Percentiles rank a stretch among this genome's conserved stretches.
phyloP scores from a whole-genome alignment of 1,140 invertebrate species.

The Tenebrio molitor region DNA sequence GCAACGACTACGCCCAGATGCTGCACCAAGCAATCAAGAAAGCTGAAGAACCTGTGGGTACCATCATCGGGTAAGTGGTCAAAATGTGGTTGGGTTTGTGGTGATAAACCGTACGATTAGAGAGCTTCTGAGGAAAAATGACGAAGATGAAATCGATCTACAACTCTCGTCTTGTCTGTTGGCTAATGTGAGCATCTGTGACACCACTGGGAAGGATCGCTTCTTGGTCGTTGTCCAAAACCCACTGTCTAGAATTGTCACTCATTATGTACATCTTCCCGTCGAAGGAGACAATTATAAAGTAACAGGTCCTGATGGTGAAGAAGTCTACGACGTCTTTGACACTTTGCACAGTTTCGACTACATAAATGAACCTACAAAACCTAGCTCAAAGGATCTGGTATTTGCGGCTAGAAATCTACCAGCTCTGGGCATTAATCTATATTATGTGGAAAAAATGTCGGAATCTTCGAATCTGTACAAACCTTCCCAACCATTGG shows the following conservation, averaged over 20 bases:
- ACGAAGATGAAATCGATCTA: slow-evolving; percentile 9
- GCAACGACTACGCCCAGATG: slow-evolving; percentile 78
- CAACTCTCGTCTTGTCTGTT: slow-evolving; percentile 59
- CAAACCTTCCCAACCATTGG: slow-evolving; percentile 4
- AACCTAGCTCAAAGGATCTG: slow-evolving; percentile 75
- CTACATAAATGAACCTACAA: not conserved
- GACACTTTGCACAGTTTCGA: slow-evolving; percentile 59
- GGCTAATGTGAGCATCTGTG: slow-evolving; percentile 75
- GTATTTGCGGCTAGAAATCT: slow-evolving; percentile 75
- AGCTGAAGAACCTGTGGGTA: not conserved
- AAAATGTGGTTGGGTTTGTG: too few species aligned
- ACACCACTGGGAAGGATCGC: slow-evolving; percentile 73
- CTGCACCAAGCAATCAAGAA: slow-evolving; percentile 72
- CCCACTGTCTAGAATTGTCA: slow-evolving; percentile 76
- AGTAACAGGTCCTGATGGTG: slow-evolving; percentile 75
- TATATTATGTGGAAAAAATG: slow-evolving; percentile 70
- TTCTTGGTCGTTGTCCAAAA: slow-evolving; percentile 85
- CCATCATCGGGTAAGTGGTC: not conserved
- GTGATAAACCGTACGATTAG: not conserved
- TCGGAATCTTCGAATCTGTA: not conserved
- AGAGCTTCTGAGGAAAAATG: slow-evolving; percentile 21
- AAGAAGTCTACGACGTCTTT: slow-evolving; percentile 65
- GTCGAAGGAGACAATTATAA: slow-evolving; percentile 72
- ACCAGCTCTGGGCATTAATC: slow-evolving; percentile 76
- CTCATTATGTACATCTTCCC: slow-evolving; percentile 81